phyloP scores from a whole-genome alignment of 2,888 invertebrate genomes.

The Acanthosoma haemorrhoidale region DNA sequence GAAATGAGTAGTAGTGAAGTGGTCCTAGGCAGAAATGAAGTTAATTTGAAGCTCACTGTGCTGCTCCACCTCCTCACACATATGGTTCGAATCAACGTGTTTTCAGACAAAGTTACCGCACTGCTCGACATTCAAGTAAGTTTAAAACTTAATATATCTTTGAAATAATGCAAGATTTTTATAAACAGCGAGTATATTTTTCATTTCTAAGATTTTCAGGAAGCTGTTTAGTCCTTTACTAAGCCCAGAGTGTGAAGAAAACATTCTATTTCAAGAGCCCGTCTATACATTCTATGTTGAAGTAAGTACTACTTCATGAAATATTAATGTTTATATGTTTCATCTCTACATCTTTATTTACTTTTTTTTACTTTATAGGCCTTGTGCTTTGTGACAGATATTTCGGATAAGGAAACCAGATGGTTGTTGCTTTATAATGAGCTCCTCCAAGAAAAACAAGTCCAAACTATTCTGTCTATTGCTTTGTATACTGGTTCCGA shows the following conservation, averaged over 20 bases:
- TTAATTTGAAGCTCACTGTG: constrained; percentile 22
- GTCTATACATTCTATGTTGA: constrained; percentile 37
- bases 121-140: constrained; percentile 16
- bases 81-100: constrained; percentile 20
- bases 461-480: constrained; percentile 48
- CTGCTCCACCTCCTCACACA: constrained; percentile 28
- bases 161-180: neutral
- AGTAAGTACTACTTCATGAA: constrained; percentile 15
- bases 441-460: constrained; percentile 45
- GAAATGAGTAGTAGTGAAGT: constrained; percentile 7
- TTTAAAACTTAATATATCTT: neutral
- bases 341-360: neutral
- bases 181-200: neutral
- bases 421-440: constrained; percentile 50
- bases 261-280: constrained; percentile 39
- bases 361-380: constrained; percentile 46
- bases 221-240: constrained; percentile 27
- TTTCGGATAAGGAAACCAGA: constrained; percentile 47
- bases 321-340: neutral
- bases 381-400: constrained; percentile 50
- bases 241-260: constrained; percentile 29
- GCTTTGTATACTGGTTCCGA: constrained; percentile 50
- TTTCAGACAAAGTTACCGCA: constrained; percentile 20
- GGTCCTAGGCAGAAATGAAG: constrained; percentile 24
- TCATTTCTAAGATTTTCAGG: constrained; percentile 24